These are phyloP conservation scores for Cettia cetti DNA, from an alignment of 2,113 vertebrate species.

Conservation along the genomic window DNA sequence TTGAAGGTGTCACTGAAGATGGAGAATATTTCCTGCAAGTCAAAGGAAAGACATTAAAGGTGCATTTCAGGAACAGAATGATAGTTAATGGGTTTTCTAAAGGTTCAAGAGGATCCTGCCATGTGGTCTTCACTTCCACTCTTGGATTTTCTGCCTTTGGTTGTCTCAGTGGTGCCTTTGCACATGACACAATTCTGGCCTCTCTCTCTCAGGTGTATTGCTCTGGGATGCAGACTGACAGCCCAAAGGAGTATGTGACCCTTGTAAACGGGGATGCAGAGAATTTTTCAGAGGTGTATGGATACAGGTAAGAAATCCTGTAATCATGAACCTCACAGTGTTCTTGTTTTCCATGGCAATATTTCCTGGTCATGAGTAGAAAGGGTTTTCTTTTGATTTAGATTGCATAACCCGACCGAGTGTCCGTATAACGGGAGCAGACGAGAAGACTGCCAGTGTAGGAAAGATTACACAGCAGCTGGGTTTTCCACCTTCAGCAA, in stretches of 20 bases:
- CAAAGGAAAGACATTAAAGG: conserved; percentile 85
- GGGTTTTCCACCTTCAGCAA: conserved; percentile 92
- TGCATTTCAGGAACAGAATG: conserved; percentile 33
- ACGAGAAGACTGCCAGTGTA: conserved; percentile 88
- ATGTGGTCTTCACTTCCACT: not conserved
- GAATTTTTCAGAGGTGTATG: conserved; percentile 97
- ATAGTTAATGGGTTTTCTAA: not conserved
- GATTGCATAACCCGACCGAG: conserved; percentile 91
- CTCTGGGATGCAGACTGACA: conserved; percentile 87
- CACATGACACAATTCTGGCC: not conserved
- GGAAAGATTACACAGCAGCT: conserved; percentile 88
- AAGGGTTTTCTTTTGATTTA: conserved; percentile 63
- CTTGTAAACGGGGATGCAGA: conserved; percentile 84
- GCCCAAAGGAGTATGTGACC: conserved; percentile 89
- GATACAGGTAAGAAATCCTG: conserved; percentile 83
- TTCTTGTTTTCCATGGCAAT: not conserved
- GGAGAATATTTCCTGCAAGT: conserved; percentile 85
- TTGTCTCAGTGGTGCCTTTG: not conserved
- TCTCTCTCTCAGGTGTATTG: conserved; percentile 86
- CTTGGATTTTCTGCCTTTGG: not conserved
- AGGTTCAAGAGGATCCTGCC: not conserved
- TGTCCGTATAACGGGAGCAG: conserved; percentile 90
- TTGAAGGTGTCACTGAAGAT: conserved; percentile 74
- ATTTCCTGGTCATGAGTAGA: conserved; percentile 35
- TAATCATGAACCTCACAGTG: not conserved